phyloP scores from a whole-genome alignment of 1,140 invertebrate genomes.

The Andricus grossulariae region DNA sequence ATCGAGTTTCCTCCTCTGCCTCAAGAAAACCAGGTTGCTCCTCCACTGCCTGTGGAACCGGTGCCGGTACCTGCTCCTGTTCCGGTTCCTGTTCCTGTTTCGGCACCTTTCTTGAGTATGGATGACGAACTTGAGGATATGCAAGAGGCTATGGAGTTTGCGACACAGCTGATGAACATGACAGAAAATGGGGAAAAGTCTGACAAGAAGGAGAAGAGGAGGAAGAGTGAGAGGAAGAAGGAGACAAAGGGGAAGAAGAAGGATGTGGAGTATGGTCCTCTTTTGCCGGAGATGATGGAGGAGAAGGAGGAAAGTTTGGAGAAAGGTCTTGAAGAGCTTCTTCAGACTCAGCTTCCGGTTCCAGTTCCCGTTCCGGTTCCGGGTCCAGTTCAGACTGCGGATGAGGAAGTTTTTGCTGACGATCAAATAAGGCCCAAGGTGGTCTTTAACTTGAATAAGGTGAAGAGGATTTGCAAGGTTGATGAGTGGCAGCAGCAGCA shows the following conservation, averaged over 20 bases:
- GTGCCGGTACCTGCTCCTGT: neutral
- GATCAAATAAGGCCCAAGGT: slow-evolving; percentile 61
- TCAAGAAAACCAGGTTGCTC: slow-evolving; percentile 37
- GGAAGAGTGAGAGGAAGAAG: slow-evolving; percentile 56
- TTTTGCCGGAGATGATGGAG: neutral
- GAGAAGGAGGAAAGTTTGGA: neutral
- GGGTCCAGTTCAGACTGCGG: neutral
- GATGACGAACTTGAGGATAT: slow-evolving; percentile 68
- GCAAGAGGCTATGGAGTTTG: slow-evolving; percentile 71
- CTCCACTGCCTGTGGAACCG: slow-evolving; percentile 27
- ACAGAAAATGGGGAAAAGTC: slow-evolving; percentile 38
- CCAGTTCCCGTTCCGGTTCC: neutral
- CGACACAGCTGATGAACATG: slow-evolving; percentile 67
- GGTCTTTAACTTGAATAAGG: slow-evolving; percentile 63
- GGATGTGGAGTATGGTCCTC: slow-evolving; percentile 21
- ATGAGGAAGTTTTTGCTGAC: slow-evolving; percentile 14
- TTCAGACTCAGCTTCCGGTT: neutral
- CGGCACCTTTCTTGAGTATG: slow-evolving; percentile 35
- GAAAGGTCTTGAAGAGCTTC: neutral
- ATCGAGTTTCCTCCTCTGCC: slow-evolving; percentile 38
- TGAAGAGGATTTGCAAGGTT: slow-evolving; percentile 56
- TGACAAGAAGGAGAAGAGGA: slow-evolving; percentile 46
- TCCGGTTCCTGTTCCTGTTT: neutral
- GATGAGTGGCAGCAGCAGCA: slow-evolving; percentile 56
- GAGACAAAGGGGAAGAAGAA: slow-evolving; percentile 58